These are phyloP conservation scores for Cheilosia vernalis DNA, from an alignment of 2,888 invertebrate genomes.

Conservation along the genomic window DNA sequence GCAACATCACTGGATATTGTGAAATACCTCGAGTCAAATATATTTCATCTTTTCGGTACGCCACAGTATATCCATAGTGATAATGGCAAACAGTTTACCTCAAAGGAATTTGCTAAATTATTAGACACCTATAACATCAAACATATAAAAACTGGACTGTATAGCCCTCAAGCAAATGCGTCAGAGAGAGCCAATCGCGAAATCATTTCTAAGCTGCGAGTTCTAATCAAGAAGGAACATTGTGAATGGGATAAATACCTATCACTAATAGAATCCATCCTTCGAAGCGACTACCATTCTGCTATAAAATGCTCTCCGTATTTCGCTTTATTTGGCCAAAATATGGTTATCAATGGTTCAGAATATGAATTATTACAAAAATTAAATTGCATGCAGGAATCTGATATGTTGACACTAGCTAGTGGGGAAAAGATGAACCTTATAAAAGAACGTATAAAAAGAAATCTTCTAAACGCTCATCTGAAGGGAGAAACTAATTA, in stretches of 20 bases:
- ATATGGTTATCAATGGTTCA: background rate
- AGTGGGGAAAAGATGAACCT: background rate
- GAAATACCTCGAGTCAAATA: no score
- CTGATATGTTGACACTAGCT: background rate
- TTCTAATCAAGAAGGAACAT: conserved; percentile 1
- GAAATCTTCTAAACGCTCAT: background rate
- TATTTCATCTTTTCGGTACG: conserved; percentile 1
- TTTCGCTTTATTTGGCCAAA: background rate
- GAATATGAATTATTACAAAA: background rate
- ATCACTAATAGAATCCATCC: background rate
- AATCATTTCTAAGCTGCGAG: background rate
- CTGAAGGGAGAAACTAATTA: background rate
- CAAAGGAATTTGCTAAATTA: background rate
- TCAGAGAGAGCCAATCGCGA: conserved; percentile 15
- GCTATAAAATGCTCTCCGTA: background rate
- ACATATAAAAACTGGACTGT: background rate
- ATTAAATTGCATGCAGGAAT: background rate
- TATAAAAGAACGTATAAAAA: background rate
- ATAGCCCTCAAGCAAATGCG: conserved; percentile 6
- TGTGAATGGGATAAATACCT: conserved; percentile 9
- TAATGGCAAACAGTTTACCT: background rate
- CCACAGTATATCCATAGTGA: no score
- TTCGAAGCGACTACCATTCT: background rate
- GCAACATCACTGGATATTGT: no score
- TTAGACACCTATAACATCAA: background rate